Evolutionary conservation across 2,888 invertebrate genomes (phyloP).

Genomic region (Diarsia rubi): DNA sequence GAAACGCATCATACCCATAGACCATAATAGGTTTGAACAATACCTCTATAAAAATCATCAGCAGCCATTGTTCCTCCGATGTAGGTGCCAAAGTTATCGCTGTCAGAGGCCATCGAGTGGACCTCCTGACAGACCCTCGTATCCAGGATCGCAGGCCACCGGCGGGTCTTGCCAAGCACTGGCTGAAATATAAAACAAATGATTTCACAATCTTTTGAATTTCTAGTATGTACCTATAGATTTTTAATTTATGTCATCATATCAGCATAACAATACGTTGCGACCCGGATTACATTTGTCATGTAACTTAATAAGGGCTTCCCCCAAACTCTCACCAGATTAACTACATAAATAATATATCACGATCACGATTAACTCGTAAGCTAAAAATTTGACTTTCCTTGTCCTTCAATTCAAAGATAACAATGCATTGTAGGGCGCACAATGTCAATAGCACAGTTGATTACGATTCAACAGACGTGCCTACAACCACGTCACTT

Average conservation of each 20-base stretch:
- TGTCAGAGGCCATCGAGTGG: conserved; percentile 77
- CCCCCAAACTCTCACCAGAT: not conserved
- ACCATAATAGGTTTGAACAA: no score
- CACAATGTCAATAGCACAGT: not conserved
- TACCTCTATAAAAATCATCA: conserved; percentile 95
- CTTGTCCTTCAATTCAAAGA: not conserved
- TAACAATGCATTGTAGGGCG: not conserved
- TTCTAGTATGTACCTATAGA: not conserved
- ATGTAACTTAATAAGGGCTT: not conserved
- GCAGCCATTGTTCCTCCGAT: conserved; percentile 94
- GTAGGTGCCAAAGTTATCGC: conserved; percentile 89
- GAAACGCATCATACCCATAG: no score
- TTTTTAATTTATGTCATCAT: not conserved
- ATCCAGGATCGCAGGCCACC: conserved; percentile 90
- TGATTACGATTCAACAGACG: not conserved
- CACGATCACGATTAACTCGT: not conserved
- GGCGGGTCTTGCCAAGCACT: conserved; percentile 78
- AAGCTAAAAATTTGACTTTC: not conserved
- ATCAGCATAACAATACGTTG: not conserved
- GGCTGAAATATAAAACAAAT: conserved; percentile 46
- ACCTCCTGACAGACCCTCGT: conserved; percentile 90
- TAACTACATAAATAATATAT: not conserved
- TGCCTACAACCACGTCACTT: not conserved
- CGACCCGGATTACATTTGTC: not conserved
- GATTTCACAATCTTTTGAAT: not conserved